These are phyloP conservation scores for Merodon equestris DNA, from an alignment of 2,888 invertebrate species.

Conservation along the genomic window DNA sequence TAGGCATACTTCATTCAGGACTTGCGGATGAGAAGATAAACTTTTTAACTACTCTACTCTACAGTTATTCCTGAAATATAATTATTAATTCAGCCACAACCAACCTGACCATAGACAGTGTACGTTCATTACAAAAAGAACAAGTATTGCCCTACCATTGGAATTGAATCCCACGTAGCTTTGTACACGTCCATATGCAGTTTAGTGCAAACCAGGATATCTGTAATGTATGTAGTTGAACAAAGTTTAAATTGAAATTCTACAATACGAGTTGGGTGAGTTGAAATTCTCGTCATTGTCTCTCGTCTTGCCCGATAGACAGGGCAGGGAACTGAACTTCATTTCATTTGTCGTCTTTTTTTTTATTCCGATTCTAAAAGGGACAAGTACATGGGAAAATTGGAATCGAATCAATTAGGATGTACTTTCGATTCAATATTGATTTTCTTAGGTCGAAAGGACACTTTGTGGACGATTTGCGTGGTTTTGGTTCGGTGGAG, in stretches of 20 bases:
- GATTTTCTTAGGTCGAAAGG: conserved; percentile 41
- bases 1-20: conserved; percentile 16
- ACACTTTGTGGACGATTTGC: conserved; percentile 30
- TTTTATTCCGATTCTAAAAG: conserved; percentile 4
- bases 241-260: conserved; percentile 66
- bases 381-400: conserved; percentile 7
- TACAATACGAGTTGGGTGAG: conserved; percentile 12
- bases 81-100: conserved; percentile 41
- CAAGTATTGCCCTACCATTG: conserved; percentile 11
- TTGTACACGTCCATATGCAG: conserved; percentile 25
- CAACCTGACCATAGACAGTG: background rate
- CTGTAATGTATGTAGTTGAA: conserved; percentile 56
- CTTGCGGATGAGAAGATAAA: too few relatives aligned
- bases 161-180: conserved; percentile 9
- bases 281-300: background rate
- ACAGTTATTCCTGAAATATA: conserved; percentile 21
- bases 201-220: conserved; percentile 8
- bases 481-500: background rate
- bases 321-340: conserved; percentile 62
- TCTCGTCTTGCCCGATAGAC: conserved; percentile 30
- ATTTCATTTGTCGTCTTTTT: conserved; percentile 32
- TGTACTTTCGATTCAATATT: conserved; percentile 53
- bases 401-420: conserved; percentile 29
- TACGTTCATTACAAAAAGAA: background rate
- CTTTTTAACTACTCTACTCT: too few relatives aligned